Conservation (phyloP, 2,113 vertebrate genomes). For the Cairina moschata region DNA sequence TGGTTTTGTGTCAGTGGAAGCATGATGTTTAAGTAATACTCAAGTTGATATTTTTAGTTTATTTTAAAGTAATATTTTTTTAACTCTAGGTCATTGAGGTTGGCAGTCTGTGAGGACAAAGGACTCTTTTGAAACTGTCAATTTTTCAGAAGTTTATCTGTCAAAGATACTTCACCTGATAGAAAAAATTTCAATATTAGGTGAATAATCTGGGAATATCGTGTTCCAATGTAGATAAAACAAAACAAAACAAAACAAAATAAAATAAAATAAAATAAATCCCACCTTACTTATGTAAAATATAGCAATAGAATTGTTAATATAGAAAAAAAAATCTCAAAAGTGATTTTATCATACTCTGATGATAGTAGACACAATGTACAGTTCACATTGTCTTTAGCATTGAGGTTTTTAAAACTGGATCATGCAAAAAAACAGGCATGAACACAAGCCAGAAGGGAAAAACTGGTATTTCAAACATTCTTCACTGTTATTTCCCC, state of each 20-base stretch:
- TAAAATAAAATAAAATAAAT: not conserved
- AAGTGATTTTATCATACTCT: not conserved
- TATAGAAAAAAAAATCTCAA: not conserved
- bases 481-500: not conserved
- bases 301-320: not conserved
- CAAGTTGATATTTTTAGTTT: conserved; percentile 14
- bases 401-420: not conserved
- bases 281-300: not conserved
- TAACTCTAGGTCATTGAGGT: not conserved
- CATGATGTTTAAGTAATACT: not conserved
- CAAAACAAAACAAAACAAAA: too few species aligned
- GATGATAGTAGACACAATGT: not conserved
- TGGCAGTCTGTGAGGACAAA: not conserved
- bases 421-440: not conserved
- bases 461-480: not conserved
- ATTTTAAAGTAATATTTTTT: not conserved
- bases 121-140: not conserved
- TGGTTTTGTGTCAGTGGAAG: conserved; percentile 12
- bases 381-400: not conserved
- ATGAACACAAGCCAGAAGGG: not conserved
- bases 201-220: not conserved
- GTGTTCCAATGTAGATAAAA: not conserved
- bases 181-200: not conserved
- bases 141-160: not conserved
- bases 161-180: not conserved